Evolutionary conservation across 2,797 vertebrate genomes (phyloP).

Genomic region (Sphaeramia orbicularis): DNA sequence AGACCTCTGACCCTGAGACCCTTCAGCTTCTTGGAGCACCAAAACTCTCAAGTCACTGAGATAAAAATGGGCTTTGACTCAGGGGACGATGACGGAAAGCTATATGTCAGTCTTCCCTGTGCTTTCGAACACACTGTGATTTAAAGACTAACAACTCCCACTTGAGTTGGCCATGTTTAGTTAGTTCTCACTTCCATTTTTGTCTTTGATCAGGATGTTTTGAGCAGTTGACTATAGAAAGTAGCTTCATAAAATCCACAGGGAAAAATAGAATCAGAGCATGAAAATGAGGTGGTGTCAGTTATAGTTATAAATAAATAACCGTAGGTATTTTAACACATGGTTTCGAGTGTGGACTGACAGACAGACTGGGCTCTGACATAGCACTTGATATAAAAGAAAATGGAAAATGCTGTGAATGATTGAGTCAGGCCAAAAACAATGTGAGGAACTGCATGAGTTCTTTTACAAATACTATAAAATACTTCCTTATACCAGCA

Average conservation of each 20-base stretch:
- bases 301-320: too few relatives aligned
- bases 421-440: not conserved
- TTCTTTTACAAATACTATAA: not conserved
- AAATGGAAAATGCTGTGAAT: not conserved
- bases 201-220: too few relatives aligned
- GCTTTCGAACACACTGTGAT: constrained; percentile 18
- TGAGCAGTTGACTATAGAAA: too few relatives aligned
- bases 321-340: too few relatives aligned
- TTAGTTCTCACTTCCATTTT: not conserved
- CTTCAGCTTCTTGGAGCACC: constrained; percentile 37
- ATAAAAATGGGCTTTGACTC: constrained; percentile 62
- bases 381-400: not conserved
- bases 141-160: constrained; percentile 6
- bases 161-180: constrained; percentile 1
- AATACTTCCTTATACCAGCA: too few relatives aligned
- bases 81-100: constrained; percentile 36
- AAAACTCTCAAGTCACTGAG: constrained; percentile 45
- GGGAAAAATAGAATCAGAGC: too few relatives aligned
- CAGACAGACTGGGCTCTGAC: not conserved
- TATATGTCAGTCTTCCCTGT: constrained; percentile 31
- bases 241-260: too few relatives aligned
- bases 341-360: not conserved
- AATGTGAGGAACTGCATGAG: not conserved
- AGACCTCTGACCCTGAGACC: constrained; percentile 75
- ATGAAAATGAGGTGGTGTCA: too few relatives aligned